Conservation (phyloP, 2,797 vertebrate genomes). For the Myotis daubentonii region DNA sequence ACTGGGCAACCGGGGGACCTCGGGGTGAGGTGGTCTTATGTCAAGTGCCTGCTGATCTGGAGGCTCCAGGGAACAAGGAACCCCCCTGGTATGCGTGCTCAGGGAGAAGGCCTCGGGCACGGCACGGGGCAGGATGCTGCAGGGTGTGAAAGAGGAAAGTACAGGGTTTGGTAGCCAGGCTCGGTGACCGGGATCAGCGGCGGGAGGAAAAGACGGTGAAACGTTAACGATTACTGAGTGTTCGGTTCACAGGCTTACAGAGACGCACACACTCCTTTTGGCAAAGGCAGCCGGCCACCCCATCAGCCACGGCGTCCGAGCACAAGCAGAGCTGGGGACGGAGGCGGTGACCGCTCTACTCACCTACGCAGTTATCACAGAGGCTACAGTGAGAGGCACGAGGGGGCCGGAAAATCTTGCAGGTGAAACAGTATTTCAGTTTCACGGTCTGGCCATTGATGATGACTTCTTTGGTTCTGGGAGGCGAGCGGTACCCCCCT, state of each 20-base stretch:
- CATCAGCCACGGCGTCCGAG: rapidly evolving
- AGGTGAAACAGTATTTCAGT: slow-evolving; percentile 99
- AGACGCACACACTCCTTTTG: not conserved
- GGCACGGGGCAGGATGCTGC: rapidly evolving
- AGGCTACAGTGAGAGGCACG: slow-evolving; percentile 99
- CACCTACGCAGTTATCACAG: slow-evolving; percentile 99
- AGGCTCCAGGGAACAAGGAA: not conserved
- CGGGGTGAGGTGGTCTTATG: not conserved
- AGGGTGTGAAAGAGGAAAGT: not conserved
- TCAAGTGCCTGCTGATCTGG: not conserved
- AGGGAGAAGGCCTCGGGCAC: not conserved
- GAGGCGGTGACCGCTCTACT: slow-evolving; percentile 78
- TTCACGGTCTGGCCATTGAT: slow-evolving; percentile 98
- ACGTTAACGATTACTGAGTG: not conserved
- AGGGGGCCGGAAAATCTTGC: slow-evolving; percentile 98
- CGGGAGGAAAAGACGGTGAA: not conserved
- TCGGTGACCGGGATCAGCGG: rapidly evolving
- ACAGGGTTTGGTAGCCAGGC: not conserved
- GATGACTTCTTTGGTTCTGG: slow-evolving; percentile 96
- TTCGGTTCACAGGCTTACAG: not conserved
- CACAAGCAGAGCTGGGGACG: not conserved
- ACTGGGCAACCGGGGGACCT: rapidly evolving
- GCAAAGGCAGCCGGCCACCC: not conserved
- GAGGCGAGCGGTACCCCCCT: slow-evolving; percentile 95
- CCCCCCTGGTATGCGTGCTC: not conserved